Evolutionary conservation across 30 jellyfish, hydroid and myxozoan genomes (phyloP).

Genomic region (Aurelia aurita complex sp. Pacific): DNA sequence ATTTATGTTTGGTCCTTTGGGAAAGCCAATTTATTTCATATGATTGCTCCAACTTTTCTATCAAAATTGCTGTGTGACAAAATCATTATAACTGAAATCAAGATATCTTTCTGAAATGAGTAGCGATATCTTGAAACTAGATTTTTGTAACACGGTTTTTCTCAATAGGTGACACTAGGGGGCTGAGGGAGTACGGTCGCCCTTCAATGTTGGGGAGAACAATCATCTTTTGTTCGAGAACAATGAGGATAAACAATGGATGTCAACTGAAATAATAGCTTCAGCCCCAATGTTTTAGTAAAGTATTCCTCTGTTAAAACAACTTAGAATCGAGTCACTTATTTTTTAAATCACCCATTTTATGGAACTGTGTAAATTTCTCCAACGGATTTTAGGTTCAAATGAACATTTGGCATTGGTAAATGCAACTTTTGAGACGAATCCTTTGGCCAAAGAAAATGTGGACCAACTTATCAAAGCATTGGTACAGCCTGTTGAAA

Average conservation of each 20-base stretch:
- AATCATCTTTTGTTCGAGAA: too few relatives aligned
- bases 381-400: slow-evolving; percentile 26
- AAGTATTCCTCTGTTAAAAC: not conserved
- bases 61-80: not conserved
- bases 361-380: not conserved
- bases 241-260: too few relatives aligned
- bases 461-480: slow-evolving; percentile 83
- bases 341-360: not conserved
- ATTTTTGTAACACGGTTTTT: not conserved
- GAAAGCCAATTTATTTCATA: too few relatives aligned
- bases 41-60: not conserved
- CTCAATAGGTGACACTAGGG: not conserved
- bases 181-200: too few relatives aligned
- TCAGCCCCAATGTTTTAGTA: too few relatives aligned
- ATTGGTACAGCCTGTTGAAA: slow-evolving; percentile 85
- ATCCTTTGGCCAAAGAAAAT: slow-evolving; percentile 80
- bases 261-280: too few relatives aligned
- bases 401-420: slow-evolving; percentile 68
- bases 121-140: not conserved
- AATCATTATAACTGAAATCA: not conserved
- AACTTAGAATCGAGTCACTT: not conserved
- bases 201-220: too few relatives aligned
- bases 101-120: not conserved
- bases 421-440: slow-evolving; percentile 84
- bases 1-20: too few relatives aligned